Conservation (phyloP, 35 echinoderm and acorn worm species). For the Patiria miniata region DNA sequence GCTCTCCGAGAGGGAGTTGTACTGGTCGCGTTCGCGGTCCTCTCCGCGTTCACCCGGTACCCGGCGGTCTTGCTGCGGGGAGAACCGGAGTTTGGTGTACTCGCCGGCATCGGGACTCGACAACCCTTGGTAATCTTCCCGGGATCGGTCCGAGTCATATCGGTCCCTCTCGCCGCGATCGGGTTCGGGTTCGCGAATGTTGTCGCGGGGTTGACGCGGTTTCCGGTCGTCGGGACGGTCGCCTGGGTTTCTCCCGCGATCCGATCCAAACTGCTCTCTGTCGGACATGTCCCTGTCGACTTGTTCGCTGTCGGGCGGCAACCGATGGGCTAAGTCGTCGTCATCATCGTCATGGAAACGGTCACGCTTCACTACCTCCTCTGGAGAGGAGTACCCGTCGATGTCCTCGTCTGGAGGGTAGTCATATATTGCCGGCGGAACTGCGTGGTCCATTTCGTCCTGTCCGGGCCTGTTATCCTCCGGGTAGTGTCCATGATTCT, state of each 20-base stretch:
- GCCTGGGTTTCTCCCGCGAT: background rate
- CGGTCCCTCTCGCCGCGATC: background rate
- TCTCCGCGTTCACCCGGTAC: background rate
- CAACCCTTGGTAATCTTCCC: no score
- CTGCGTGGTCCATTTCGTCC: background rate
- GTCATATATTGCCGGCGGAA: background rate
- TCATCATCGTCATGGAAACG: background rate
- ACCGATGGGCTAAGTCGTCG: background rate
- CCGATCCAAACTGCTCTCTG: no score
- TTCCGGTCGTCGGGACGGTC: background rate
- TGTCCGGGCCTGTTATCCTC: background rate
- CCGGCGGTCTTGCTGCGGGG: no score
- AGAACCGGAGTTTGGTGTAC: no score
- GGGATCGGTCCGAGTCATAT: background rate
- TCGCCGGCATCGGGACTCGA: no score
- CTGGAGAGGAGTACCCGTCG: background rate
- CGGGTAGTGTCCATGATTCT: background rate
- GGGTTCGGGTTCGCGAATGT: background rate
- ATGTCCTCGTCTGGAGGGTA: conserved; percentile 8
- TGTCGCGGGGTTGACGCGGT: background rate
- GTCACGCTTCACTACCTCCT: background rate
- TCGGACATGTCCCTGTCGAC: background rate
- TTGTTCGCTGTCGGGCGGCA: background rate
- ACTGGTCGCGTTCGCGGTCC: background rate
- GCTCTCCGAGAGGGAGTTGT: background rate